Percentiles rank a stretch among this genome's conserved stretches.
These are phyloP conservation scores for Darwinula stevensoni DNA, from an alignment of 2,888 invertebrate genomes.

Conservation along the genomic window DNA sequence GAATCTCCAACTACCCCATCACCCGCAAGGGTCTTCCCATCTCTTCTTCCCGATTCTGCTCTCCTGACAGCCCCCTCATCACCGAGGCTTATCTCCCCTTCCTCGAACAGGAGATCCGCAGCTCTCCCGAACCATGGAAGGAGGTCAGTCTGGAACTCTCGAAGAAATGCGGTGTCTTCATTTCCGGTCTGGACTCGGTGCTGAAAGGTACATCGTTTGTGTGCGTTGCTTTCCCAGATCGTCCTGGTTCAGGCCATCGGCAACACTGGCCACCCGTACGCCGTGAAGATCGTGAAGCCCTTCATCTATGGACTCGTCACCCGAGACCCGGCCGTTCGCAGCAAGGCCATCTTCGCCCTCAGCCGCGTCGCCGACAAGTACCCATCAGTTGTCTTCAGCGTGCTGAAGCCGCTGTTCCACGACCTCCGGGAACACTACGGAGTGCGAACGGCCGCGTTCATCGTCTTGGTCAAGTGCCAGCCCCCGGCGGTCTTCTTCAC, in stretches of 20 bases:
- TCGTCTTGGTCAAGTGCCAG: slow-evolving; percentile 12
- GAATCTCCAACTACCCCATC: slow-evolving; percentile 11
- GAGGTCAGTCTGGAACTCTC: too few relatives aligned
- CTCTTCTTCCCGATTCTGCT: too few relatives aligned
- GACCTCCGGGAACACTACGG: slow-evolving; percentile 13
- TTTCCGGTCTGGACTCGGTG: too few relatives aligned
- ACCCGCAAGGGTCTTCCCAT: slow-evolving; percentile 10
- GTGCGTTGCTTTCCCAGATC: too few relatives aligned
- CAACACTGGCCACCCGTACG: slow-evolving; percentile 14
- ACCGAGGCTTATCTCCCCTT: too few relatives aligned
- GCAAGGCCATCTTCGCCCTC: slow-evolving; percentile 14
- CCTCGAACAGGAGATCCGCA: too few relatives aligned
- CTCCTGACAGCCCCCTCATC: too few relatives aligned
- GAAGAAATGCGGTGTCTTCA: too few relatives aligned
- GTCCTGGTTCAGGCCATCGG: slow-evolving; percentile 14
- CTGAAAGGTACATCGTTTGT: too few relatives aligned
- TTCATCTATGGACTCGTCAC: slow-evolving; percentile 11
- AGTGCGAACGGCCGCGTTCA: slow-evolving; percentile 15
- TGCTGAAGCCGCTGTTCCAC: slow-evolving; percentile 13
- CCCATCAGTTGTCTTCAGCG: slow-evolving; percentile 10
- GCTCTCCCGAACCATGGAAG: too few relatives aligned
- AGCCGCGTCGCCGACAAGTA: slow-evolving; percentile 11
- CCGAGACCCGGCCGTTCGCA: slow-evolving; percentile 11
- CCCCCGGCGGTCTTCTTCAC: slow-evolving; percentile 14
- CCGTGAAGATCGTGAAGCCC: slow-evolving; percentile 12